Evolutionary conservation across 1,140 invertebrate species (phyloP).

Genomic region (Trichonephila clavipes): DNA sequence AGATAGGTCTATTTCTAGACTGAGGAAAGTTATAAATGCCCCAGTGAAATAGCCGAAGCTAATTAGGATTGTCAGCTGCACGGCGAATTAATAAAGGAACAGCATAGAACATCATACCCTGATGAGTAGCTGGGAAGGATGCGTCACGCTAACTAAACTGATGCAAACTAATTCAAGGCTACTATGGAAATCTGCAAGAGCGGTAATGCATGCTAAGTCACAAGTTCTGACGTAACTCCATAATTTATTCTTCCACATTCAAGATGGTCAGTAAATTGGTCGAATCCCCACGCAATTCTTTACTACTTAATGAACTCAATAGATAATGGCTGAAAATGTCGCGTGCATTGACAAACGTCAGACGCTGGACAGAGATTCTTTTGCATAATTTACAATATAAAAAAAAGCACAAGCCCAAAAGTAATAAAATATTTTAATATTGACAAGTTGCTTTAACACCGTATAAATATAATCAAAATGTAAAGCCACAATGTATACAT

Average conservation of each 20-base stretch:
- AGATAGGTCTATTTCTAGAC: conserved; percentile 20
- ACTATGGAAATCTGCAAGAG: conserved; percentile 1
- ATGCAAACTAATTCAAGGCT: conserved; percentile 8
- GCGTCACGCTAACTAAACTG: background rate
- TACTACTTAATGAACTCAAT: background rate
- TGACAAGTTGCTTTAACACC: too few relatives aligned
- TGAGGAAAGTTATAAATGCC: conserved; percentile 49
- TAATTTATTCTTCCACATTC: background rate
- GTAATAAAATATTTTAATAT: too few relatives aligned
- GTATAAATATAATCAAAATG: too few relatives aligned
- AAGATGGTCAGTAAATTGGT: conserved; percentile 1
- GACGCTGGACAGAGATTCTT: background rate
- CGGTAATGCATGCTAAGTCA: background rate
- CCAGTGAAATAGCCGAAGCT: background rate
- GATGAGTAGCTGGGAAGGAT: background rate
- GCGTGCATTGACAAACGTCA: background rate
- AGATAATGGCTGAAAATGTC: background rate
- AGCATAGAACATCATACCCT: conserved; percentile 3
- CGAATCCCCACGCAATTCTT: background rate
- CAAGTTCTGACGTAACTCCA: background rate
- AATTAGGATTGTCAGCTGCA: conserved; percentile 34
- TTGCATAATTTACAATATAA: background rate
- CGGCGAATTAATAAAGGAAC: conserved; percentile 9
- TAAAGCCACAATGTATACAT: too few relatives aligned
- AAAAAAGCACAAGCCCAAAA: too few relatives aligned